Evolutionary conservation across 23 tunicate genomes (phyloP), one percentile per base, ranked within the genome.

Genomic region (Styela clava): DNA sequence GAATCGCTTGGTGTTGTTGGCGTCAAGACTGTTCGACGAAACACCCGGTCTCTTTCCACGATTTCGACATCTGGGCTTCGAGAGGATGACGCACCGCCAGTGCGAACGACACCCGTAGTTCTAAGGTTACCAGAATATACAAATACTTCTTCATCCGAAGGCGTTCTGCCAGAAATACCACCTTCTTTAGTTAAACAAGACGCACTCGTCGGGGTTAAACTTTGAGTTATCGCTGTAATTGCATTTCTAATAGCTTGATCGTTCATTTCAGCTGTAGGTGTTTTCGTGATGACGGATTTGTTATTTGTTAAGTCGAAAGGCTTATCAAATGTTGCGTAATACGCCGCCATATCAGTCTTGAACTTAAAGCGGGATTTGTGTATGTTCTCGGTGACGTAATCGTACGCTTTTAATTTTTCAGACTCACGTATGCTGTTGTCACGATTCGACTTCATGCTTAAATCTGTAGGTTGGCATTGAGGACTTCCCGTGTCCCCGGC

Each of bases 401-500:
- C 77, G 77, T 71, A 71, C 24, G 77, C 77, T 71, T 71, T 71
- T n/a, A 71, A 34, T n/a, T 71, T 34, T 33, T 71, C 77, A 16
- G 77, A 27, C 35, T 71, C 77, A 5, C 56, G 56, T 44, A 44
- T 44, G 12, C 7, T 44, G 56, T 44, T 44, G 77, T 71, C 77
- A 0, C 65, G 64, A 24, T 76, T 52, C 26, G 81, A 44, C 30
- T 76, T 76, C 64, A 76, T 52, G 65, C 65, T 76, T 35, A 76
- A 44, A 76, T 76, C 81, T n/a, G 81, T 76, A 1, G 81, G 81
- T 31, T 52, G 64, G 24, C 37, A 24, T 27, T 76, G 81, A 21
- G 81, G 81, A 44, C 81, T 76, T 19, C 81, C 81, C n/a, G 65
- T 76, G 65, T 52, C 81, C 62, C 81, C 81, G 31, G 81, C 81